Evolutionary conservation across 2,888 invertebrate genomes (phyloP).

Genomic region (Diaphora mendica): DNA sequence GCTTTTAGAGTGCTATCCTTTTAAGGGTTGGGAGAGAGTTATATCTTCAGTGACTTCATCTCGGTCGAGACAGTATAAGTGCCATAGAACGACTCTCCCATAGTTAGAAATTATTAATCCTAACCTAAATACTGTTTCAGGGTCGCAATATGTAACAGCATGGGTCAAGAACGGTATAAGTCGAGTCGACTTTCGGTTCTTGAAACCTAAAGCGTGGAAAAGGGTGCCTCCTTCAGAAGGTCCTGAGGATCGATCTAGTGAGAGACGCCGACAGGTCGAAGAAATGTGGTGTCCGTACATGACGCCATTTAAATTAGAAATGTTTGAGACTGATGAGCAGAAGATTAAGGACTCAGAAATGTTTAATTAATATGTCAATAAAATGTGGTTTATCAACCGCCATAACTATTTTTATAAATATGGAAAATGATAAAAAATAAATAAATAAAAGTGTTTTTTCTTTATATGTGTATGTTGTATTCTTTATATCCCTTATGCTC

Average conservation of each 20-base stretch:
- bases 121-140: conserved; percentile 46
- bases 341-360: neutral
- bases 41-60: too few species aligned
- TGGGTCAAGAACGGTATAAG: conserved; percentile 55
- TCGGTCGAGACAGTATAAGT: too few species aligned
- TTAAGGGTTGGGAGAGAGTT: too few species aligned
- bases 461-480: neutral
- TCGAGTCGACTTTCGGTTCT: conserved; percentile 59
- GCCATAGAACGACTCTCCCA: neutral
- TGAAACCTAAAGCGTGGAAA: conserved; percentile 58
- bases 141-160: conserved; percentile 53
- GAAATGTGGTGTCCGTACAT: conserved; percentile 79
- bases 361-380: neutral
- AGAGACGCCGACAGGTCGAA: conserved; percentile 53
- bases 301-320: conserved; percentile 52
- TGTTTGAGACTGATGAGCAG: conserved; percentile 8
- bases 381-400: neutral
- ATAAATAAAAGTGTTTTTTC: neutral
- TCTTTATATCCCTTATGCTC: too few species aligned
- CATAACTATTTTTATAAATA: neutral
- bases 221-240: conserved; percentile 46
- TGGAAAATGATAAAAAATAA: neutral
- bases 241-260: conserved; percentile 48
- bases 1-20: too few species aligned
- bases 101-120: neutral